Evolutionary conservation across 2,888 invertebrate species (phyloP), one percentile per base, ranked within the genome.

Genomic region (Ophion obscuratus): DNA sequence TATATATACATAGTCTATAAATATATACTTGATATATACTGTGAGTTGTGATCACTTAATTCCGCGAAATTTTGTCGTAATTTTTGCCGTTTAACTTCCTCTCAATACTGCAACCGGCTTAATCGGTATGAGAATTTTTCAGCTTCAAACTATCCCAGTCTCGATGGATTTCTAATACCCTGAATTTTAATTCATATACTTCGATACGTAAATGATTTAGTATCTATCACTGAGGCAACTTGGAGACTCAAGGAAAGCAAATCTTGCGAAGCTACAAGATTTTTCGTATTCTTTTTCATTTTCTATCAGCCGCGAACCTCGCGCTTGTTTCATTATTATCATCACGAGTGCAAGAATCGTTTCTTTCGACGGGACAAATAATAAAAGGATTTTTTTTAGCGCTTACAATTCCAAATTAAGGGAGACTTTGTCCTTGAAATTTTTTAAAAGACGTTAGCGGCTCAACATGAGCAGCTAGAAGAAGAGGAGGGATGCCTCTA

Each of bases 1-100:
- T 90, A 87, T 89, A 84, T 88, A 88, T 89, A 89, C 77, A 79
- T 90, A 86, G 74, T 88, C 89, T 86, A 87, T 88, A 88, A 88
- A 83, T 92, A 90, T 88, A 82, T 89, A 61, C 20, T 11, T 61
- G 40, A 61, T 61, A 10, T 61, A 82, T 89, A 82, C 66, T 83
- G 57, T 84, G 81, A 85, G 17, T 82, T 76, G 62, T 64, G 81
- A 14, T 61, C 17, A 40, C 11, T 74, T 24, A 4, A 14, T 44
- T 10, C 57, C 57, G 17, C 61, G 17, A 74, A 20, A 20, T 20
- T 75, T 75, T 53, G 2, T n/a, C 53, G 24, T 2, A 36, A 62
- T 40, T 59, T 64, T 53, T n/a, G 14, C n/a, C 57, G n/a, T 62
- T 80, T 71, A 40, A 74, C 66, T 78, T 61, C 20, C 66, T 59